Percentiles rank a stretch among this genome's conserved stretches.
phyloP scores from a whole-genome alignment of 2,113 vertebrate species.

The Toxotes jaculatrix region DNA sequence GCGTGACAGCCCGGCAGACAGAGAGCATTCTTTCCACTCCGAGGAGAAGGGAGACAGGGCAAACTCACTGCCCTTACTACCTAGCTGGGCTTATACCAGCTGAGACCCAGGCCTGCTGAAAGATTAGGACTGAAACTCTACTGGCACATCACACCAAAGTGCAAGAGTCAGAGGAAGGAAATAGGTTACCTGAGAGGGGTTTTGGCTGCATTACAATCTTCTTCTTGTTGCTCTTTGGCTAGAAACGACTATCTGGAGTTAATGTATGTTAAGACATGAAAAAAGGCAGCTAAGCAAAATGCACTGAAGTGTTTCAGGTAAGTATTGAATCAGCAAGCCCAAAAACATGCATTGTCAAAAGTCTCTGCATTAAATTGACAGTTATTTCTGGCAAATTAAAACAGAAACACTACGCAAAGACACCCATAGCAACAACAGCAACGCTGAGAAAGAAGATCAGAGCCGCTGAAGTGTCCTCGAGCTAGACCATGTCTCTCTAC shows the following conservation, averaged over 20 bases:
- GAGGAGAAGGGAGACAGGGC: constrained; percentile 43
- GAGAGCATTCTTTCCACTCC: constrained; percentile 75
- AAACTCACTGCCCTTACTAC: constrained; percentile 54
- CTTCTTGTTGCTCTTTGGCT: constrained; percentile 19
- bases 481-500: neutral
- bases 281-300: constrained; percentile 16
- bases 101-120: neutral
- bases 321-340: neutral
- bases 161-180: constrained; percentile 36
- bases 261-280: constrained; percentile 36
- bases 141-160: constrained; percentile 15
- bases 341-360: neutral
- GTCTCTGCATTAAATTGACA: neutral
- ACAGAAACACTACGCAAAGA: neutral
- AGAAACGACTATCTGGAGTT: constrained; percentile 14
- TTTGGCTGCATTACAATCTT: constrained; percentile 20
- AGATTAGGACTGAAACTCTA: neutral
- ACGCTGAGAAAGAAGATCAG: neutral
- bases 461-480: neutral
- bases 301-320: neutral
- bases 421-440: neutral
- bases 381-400: neutral
- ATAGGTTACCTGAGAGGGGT: constrained; percentile 27
- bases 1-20: constrained; percentile 65
- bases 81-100: constrained; percentile 23